Evolutionary conservation across 30 jellyfish, hydroid and myxozoan species (phyloP).

Genomic region (Catostylus mosaicus): DNA sequence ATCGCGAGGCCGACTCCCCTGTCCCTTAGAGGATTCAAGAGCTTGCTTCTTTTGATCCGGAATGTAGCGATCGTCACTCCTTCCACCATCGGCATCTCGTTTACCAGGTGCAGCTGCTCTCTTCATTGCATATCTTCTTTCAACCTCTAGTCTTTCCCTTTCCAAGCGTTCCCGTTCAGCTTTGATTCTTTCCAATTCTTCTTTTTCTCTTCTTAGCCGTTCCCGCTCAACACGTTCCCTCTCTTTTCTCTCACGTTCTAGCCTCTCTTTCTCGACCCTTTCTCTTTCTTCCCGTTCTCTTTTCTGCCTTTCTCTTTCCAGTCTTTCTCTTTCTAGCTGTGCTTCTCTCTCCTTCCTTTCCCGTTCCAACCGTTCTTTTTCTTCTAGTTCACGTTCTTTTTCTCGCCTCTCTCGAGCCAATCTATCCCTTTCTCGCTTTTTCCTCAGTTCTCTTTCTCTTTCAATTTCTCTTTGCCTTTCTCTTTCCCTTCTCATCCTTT

Average conservation of each 20-base stretch:
- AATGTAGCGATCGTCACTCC: constrained; percentile 30
- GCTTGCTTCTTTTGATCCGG: constrained; percentile 67
- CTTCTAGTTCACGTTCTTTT: constrained; percentile 86
- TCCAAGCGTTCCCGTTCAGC: constrained; percentile 91
- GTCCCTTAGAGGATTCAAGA: constrained; percentile 43
- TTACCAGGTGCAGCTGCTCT: constrained; percentile 62
- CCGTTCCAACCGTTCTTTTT: constrained; percentile 80
- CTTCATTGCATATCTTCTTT: constrained; percentile 58
- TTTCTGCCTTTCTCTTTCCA: constrained; percentile 78
- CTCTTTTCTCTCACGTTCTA: constrained; percentile 90
- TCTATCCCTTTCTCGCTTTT: constrained; percentile 68
- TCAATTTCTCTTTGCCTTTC: constrained; percentile 87
- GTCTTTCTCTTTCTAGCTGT: constrained; percentile 80
- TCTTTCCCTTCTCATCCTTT: constrained; percentile 79
- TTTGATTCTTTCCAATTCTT: constrained; percentile 79
- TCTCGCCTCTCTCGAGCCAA: constrained; percentile 85
- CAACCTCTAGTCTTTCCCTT: constrained; percentile 88
- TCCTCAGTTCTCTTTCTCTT: constrained; percentile 72
- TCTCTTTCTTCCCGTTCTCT: constrained; percentile 90
- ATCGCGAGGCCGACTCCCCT: constrained; percentile 27
- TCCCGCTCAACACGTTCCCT: constrained; percentile 90
- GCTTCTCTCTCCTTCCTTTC: constrained; percentile 88
- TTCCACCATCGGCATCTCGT: constrained; percentile 29
- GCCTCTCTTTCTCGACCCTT: constrained; percentile 81
- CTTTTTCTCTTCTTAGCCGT: constrained; percentile 74